Evolutionary conservation across 2,797 vertebrate genomes (phyloP), one percentile per base, ranked within the genome.

Genomic region (Acanthurus lineatus): DNA sequence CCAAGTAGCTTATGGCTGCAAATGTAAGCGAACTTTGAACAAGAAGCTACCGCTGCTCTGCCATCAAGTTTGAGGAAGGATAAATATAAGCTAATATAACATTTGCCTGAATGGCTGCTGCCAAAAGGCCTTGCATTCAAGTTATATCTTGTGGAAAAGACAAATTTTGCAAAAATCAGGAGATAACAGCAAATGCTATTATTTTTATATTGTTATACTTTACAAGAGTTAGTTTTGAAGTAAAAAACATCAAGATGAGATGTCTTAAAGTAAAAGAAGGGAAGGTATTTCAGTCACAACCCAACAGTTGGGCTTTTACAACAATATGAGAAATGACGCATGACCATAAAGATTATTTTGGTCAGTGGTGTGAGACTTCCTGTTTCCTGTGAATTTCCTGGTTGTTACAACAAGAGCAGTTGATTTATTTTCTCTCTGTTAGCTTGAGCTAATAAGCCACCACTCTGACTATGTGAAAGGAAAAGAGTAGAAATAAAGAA

Each of bases 341-440:
- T 38, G 48, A 67, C 53, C 48, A 9, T 2, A 51, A 7, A 66
- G 48, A 47, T 9, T 88, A 90, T 85, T 88, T 87, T 86, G 70
- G 91, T 88, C 87, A 80, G 42, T 75, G 48, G 74, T 82, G 7
- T 76, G 63, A 88, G 38, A 76, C 87, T 89, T 93, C 93, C 89
- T 92, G 86, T 90, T 93, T 91, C 83, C 89, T 91, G 85, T 87
- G 49, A 62, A 80, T 81, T 82, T 89, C 86, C 84, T 87, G 73
- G 77, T 77, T 76, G 45, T 65, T 71, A 61, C 38, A 81, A 68
- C 58, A 51, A 75, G 28, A 76, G 48, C 0, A 0, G 45, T 57
- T 19, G 19, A 69, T 86, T 75, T 80, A 77, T 86, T 81, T 81
- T 82, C 52, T 60, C 32, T 73, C 56, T 57, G 52, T 63, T 51